phyloP scores from a whole-genome alignment of 2,888 invertebrate genomes.

The Isoperla grammatica region DNA sequence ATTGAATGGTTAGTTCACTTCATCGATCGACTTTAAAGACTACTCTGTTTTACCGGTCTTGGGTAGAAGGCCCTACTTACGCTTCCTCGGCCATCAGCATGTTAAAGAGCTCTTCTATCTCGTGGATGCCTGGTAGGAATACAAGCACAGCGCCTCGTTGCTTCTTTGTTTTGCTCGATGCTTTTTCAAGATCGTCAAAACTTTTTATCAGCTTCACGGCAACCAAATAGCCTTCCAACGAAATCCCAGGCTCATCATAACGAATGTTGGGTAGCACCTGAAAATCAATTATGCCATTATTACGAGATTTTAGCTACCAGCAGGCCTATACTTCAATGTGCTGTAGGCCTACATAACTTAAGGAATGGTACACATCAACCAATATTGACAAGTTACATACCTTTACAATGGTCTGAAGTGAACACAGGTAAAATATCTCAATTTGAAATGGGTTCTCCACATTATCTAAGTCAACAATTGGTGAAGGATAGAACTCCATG shows the following conservation, averaged over 20 bases:
- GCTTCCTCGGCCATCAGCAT: constrained; percentile 36
- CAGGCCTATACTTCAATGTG: too few species aligned
- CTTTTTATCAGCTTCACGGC: constrained; percentile 56
- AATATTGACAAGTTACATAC: constrained; percentile 37
- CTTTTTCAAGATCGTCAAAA: constrained; percentile 58
- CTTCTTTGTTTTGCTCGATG: constrained; percentile 8
- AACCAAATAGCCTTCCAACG: constrained; percentile 54
- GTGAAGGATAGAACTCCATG: constrained; percentile 39
- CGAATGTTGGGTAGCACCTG: background rate
- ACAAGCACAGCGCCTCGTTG: constrained; percentile 64
- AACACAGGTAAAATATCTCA: constrained; percentile 59
- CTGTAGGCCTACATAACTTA: too few species aligned
- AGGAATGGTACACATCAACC: too few species aligned
- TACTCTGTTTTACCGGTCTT: too few species aligned
- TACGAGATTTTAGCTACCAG: too few species aligned
- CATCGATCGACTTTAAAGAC: too few species aligned
- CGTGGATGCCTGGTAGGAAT: constrained; percentile 83
- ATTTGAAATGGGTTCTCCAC: constrained; percentile 48
- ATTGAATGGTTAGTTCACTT: too few species aligned
- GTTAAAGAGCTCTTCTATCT: constrained; percentile 68
- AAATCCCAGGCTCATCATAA: constrained; percentile 51
- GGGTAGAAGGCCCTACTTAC: constrained; percentile 17
- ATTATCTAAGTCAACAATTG: constrained; percentile 45
- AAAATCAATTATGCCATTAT: too few species aligned
- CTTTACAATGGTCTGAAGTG: constrained; percentile 41